Evolutionary conservation across 2,888 invertebrate genomes (phyloP).

Genomic region (Aphodius sticticus): DNA sequence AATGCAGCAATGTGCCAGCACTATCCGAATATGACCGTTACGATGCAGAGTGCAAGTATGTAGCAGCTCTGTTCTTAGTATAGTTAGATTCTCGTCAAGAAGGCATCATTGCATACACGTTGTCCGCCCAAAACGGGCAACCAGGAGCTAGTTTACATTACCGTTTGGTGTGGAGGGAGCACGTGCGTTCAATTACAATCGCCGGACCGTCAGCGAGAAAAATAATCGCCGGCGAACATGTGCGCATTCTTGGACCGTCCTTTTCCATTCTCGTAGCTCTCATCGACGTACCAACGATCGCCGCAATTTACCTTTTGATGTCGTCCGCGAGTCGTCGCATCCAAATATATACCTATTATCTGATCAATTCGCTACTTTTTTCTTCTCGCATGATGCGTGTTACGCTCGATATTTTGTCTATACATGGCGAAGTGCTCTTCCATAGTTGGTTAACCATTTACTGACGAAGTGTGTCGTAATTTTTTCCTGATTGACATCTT

Average conservation of each 20-base stretch:
- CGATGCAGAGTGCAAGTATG: not conserved
- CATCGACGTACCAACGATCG: not conserved
- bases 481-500: not conserved
- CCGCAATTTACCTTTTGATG: not conserved
- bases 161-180: conserved; percentile 39
- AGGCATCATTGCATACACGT: conserved; percentile 9
- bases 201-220: conserved; percentile 36
- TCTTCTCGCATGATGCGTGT: not conserved
- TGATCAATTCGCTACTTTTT: not conserved
- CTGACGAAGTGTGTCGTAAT: not conserved
- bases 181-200: conserved; percentile 45
- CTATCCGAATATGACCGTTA: not conserved
- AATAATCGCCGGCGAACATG: conserved; percentile 23
- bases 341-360: conserved; percentile 4
- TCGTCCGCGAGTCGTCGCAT: not conserved
- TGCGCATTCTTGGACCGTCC: conserved; percentile 23
- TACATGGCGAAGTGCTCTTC: not conserved
- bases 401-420: not conserved
- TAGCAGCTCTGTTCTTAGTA: not conserved
- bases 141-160: conserved; percentile 34
- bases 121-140: conserved; percentile 15
- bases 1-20: not conserved
- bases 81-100: conserved; percentile 4
- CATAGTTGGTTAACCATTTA: not conserved
- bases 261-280: not conserved